A percentile compares a stretch with the other conserved stretches of the same genome.
These are phyloP conservation scores for Ecliptopera silaceata DNA, from an alignment of 2,888 invertebrate genomes.

Conservation along the genomic window DNA sequence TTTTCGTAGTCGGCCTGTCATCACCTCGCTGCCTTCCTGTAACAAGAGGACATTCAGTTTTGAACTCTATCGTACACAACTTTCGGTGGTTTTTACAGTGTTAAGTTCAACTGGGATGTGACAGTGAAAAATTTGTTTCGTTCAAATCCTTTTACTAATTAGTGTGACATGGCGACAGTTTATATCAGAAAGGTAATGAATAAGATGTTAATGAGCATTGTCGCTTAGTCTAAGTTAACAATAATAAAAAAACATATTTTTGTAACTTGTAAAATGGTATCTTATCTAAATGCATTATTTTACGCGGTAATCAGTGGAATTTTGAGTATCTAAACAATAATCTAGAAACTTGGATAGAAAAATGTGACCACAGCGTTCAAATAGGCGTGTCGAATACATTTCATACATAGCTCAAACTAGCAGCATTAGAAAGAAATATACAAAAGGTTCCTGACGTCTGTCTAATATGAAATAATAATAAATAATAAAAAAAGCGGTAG, in stretches of 20 bases:
- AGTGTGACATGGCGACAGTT: not conserved
- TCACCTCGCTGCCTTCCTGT: conserved; percentile 28
- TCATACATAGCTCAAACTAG: too few relatives aligned
- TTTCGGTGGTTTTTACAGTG: not conserved
- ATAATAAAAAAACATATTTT: not conserved
- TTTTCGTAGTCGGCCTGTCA: conserved; percentile 39
- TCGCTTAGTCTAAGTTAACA: not conserved
- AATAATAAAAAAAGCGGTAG: too few relatives aligned
- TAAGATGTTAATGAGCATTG: too few relatives aligned
- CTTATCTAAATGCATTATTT: not conserved
- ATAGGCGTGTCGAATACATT: conserved; percentile 16
- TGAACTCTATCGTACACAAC: not conserved
- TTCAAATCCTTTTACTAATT: not conserved
- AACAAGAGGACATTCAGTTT: not conserved
- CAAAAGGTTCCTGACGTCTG: too few relatives aligned
- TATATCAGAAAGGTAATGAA: not conserved
- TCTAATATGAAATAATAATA: too few relatives aligned
- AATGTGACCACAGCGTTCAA: conserved; percentile 5
- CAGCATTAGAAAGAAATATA: too few relatives aligned
- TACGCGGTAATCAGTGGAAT: not conserved
- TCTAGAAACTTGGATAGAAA: not conserved
- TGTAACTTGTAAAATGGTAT: not conserved
- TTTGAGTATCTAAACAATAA: not conserved
- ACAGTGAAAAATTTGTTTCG: not conserved
- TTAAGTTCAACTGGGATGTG: conserved; percentile 3